Evolutionary conservation across 2,797 vertebrate species (phyloP).

Genomic region (Oryzias sinensis): DNA sequence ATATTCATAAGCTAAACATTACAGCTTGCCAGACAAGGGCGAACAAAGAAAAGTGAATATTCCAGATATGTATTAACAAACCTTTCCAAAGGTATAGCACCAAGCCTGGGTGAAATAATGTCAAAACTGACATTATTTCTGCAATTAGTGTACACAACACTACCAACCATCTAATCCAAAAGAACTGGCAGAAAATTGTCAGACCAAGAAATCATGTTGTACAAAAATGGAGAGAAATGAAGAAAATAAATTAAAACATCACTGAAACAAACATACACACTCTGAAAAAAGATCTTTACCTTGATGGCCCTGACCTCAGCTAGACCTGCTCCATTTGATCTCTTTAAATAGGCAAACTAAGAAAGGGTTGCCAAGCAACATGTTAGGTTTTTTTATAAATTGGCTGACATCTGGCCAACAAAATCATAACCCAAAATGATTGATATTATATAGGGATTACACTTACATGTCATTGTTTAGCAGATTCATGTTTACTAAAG

Average conservation of each 20-base stretch:
- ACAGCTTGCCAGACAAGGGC: conserved; percentile 86
- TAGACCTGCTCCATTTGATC: conserved; percentile 62
- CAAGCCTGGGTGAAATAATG: conserved; percentile 60
- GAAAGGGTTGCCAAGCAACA: conserved; percentile 77
- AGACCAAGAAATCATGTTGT: conserved; percentile 6
- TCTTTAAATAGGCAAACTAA: conserved; percentile 74
- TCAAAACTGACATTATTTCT: conserved; percentile 55
- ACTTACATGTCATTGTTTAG: conserved; percentile 15
- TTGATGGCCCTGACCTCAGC: conserved; percentile 51
- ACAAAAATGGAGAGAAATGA: conserved; percentile 26
- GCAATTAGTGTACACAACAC: conserved; percentile 44
- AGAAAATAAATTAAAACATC: conserved; percentile 28
- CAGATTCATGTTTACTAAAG: conserved; percentile 14
- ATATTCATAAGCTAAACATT: conserved; percentile 90
- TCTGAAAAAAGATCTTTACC: conserved; percentile 61
- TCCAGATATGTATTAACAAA: conserved; percentile 84
- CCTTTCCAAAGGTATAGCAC: conserved; percentile 69
- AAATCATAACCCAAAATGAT: conserved; percentile 53
- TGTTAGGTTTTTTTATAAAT: conserved; percentile 75
- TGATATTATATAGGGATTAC: conserved; percentile 47
- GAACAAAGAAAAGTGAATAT: conserved; percentile 85
- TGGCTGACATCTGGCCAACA: conserved; percentile 73
- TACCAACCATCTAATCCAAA: conserved; percentile 37
- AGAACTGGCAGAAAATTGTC: conserved; percentile 28
- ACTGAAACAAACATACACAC: conserved; percentile 44